Conservation (phyloP, 1,140 invertebrate genomes). For the Drosophila dunni region DNA sequence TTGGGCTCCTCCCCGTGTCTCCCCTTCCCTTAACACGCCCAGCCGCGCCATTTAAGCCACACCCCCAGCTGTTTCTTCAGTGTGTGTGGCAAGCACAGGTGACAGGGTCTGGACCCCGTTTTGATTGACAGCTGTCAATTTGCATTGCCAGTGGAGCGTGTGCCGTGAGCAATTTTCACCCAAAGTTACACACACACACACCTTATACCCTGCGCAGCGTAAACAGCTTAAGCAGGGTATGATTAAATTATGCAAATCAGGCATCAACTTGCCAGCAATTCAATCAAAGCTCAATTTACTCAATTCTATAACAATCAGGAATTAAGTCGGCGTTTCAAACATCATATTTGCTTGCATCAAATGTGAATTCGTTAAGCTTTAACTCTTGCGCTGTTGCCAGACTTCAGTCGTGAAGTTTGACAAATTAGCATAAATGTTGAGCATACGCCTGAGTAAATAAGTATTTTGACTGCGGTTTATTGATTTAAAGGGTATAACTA, state of each 20-base stretch:
- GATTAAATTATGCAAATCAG: constrained; percentile 24
- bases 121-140: constrained; percentile 80
- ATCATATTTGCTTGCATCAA: neutral
- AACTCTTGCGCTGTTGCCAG: no score
- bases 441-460: no score
- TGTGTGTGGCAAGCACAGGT: constrained; percentile 1
- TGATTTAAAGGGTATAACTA: neutral
- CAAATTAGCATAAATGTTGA: no score
- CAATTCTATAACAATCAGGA: neutral
- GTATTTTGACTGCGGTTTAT: no score
- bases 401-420: no score
- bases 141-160: constrained; percentile 53
- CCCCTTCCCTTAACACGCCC: neutral
- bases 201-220: constrained; percentile 6
- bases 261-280: neutral
- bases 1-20: neutral
- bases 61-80: neutral
- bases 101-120: neutral
- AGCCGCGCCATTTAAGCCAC: neutral
- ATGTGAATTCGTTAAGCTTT: neutral
- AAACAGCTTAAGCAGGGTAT: neutral
- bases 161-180: constrained; percentile 50
- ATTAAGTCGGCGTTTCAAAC: neutral
- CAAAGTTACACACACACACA: neutral
- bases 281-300: constrained; percentile 8